phyloP scores from a whole-genome alignment of 2,888 invertebrate genomes.

The Blera fallax region DNA sequence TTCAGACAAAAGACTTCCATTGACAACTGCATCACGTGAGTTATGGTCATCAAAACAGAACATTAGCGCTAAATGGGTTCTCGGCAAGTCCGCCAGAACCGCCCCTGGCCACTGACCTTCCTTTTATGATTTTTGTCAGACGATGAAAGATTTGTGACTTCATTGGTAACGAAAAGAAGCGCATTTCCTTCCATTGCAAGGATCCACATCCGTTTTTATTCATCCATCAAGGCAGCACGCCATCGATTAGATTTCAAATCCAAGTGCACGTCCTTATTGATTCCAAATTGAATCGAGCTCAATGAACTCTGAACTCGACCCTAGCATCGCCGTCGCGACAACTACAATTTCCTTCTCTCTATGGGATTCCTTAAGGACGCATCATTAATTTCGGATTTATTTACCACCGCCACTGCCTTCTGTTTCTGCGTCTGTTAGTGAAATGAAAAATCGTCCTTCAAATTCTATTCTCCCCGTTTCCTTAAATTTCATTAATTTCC shows the following conservation, averaged over 20 bases:
- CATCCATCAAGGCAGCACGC: neutral
- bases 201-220: neutral
- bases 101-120: too few species aligned
- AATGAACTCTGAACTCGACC: conserved; percentile 24
- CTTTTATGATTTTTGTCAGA: too few species aligned
- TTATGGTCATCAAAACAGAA: too few species aligned
- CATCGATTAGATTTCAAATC: neutral
- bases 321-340: neutral
- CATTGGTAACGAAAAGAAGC: too few species aligned
- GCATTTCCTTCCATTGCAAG: too few species aligned
- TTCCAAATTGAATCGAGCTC: neutral
- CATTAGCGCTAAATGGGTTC: too few species aligned
- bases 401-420: neutral
- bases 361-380: conserved; percentile 50
- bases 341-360: conserved; percentile 16
- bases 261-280: neutral
- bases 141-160: too few species aligned
- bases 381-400: conserved; percentile 70
- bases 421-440: neutral
- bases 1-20: too few species aligned
- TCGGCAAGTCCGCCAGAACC: too few species aligned
- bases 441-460: conserved; percentile 66
- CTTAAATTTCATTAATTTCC: conserved; percentile 53
- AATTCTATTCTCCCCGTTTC: conserved; percentile 44
- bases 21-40: too few species aligned